Evolutionary conservation across 2,113 vertebrate genomes (phyloP), one percentile per base, ranked within the genome.

Genomic region (Tragelaphus scriptus): DNA sequence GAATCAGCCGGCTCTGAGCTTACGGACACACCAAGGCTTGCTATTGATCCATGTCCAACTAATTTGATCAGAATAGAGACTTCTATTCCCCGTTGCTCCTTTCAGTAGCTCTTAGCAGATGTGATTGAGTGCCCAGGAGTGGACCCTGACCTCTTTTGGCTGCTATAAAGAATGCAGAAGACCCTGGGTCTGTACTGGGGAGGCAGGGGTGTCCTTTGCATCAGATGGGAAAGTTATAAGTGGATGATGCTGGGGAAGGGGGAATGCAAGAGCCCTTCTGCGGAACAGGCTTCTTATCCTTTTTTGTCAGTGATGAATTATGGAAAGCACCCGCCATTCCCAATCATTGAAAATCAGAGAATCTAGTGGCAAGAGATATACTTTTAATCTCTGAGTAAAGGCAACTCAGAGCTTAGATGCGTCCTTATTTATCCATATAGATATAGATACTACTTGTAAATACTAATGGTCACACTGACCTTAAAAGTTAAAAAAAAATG

Each of bases 21-120:
- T 95, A 96, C 86, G 36, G 98, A 90, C 91, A 93, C 90, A 89
- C 96, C 47, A 55, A 97, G 95, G 97, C 98, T 98, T 98, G 44
- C 96, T 98, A 99, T 99, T 98, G 99, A 99, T 99, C 98, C 68
- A 0, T 82, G 98, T 98, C 98, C 97, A 95, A 88, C 97, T 99
- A 98, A 99, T 99, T 98, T 98, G 98, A 99, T 99, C 98, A 98
- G 98, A 97, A 98, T 86, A 94, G 93, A 97, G 97, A 96, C 95
- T 97, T 98, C 92, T 98, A 95, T 93, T 91, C 84, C 97, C 75
- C 88, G 65, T 95, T 97, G 85, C 97, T 97, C 97, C 98, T 68
- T 93, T 96, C 3, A 21, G 32, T 55, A 49, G 90, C 95, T 95
- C 98, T 98, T 98, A 97, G 98, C 97, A 94, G 98, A 96, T 92